Evolutionary conservation across 2,888 invertebrate species (phyloP).

Genomic region (Harpalus rubripes): DNA sequence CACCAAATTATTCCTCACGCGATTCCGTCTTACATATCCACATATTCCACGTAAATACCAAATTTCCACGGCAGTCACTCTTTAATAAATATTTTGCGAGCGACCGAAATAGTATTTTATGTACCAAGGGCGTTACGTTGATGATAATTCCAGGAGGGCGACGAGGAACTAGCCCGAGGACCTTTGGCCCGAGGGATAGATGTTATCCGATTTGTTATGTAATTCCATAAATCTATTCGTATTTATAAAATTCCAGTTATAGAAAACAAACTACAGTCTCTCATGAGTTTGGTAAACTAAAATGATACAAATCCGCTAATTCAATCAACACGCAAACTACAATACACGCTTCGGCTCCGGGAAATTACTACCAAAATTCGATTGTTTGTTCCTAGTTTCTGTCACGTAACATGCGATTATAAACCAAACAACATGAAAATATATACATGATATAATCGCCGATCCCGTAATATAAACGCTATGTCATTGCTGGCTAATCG

Average conservation of each 20-base stretch:
- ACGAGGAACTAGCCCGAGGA: too few relatives aligned
- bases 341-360: background rate
- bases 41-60: too few relatives aligned
- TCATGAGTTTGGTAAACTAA: background rate
- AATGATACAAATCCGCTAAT: conserved; percentile 16
- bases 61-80: too few relatives aligned
- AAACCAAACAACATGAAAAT: conserved; percentile 2
- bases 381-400: conserved; percentile 1
- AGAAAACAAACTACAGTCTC: background rate
- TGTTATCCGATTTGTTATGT: too few relatives aligned
- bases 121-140: too few relatives aligned
- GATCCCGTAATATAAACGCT: background rate
- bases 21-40: too few relatives aligned
- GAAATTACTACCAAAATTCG: conserved; percentile 1
- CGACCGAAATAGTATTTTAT: too few relatives aligned
- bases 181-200: too few relatives aligned
- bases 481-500: background rate
- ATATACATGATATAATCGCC: background rate
- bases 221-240: background rate
- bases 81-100: too few relatives aligned
- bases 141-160: too few relatives aligned
- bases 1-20: too few relatives aligned
- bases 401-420: background rate
- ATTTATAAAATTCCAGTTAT: background rate
- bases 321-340: conserved; percentile 18